These are phyloP conservation scores for Pelobates cultripes DNA, from an alignment of 2,797 vertebrate species.

Conservation along the genomic window DNA sequence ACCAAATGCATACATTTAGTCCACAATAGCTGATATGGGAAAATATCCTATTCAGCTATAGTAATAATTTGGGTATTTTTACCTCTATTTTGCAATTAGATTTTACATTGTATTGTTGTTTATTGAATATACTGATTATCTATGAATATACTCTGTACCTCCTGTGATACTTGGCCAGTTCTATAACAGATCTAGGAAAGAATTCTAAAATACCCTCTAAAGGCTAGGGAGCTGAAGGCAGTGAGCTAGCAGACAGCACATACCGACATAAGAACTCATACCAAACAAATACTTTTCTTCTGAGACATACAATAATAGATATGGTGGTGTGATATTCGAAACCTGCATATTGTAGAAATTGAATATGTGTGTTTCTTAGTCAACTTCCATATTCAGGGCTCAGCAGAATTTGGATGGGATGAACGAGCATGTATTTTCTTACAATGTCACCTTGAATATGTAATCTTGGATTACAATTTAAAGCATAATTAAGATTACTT, in stretches of 20 bases:
- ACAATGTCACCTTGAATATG: slow-evolving; percentile 5
- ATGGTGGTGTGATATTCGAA: neutral
- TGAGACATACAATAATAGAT: too few relatives aligned
- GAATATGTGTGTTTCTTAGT: neutral
- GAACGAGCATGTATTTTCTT: neutral
- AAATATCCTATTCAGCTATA: too few relatives aligned
- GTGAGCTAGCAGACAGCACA: neutral
- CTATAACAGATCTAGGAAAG: neutral
- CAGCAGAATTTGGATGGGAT: neutral
- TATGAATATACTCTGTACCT: too few relatives aligned
- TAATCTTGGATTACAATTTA: neutral
- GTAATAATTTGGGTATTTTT: too few relatives aligned
- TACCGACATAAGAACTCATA: too few relatives aligned
- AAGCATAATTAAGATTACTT: too few relatives aligned
- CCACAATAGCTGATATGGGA: too few relatives aligned
- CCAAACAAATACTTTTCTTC: too few relatives aligned
- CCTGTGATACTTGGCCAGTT: neutral
- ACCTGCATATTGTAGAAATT: neutral
- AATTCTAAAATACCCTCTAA: neutral
- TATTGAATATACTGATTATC: too few relatives aligned
- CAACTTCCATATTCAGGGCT: neutral
- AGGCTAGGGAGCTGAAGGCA: neutral
- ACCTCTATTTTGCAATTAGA: too few relatives aligned
- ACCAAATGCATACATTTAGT: too few relatives aligned
- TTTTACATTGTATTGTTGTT: too few relatives aligned